Percentiles rank a stretch among this genome's conserved stretches.
These are phyloP conservation scores for Drosophila differens DNA, from an alignment of 2,888 invertebrate genomes.

Conservation along the genomic window DNA sequence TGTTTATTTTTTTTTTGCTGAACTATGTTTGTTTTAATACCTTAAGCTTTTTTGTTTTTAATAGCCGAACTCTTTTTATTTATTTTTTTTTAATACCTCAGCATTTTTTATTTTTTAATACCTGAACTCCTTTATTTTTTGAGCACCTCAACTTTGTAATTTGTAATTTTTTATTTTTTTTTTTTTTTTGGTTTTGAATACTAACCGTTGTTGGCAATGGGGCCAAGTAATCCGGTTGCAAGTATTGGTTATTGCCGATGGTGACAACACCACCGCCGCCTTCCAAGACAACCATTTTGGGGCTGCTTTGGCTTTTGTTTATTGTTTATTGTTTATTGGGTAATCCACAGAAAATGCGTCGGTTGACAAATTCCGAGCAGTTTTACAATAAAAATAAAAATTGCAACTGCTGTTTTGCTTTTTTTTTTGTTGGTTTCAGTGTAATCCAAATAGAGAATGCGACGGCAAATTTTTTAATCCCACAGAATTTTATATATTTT, in stretches of 20 bases:
- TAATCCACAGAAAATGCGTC: conserved; percentile 42
- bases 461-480: conserved; percentile 61
- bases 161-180: neutral
- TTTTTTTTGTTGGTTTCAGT: conserved; percentile 8
- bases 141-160: neutral
- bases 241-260: conserved; percentile 95
- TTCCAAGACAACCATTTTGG: conserved; percentile 94
- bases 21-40: neutral
- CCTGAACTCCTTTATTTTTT: neutral
- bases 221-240: conserved; percentile 98
- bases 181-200: conserved; percentile 70
- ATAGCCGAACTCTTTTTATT: conserved; percentile 64
- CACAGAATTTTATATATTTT: conserved; percentile 17
- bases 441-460: conserved; percentile 66
- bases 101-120: neutral
- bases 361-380: conserved; percentile 19
- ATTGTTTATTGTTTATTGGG: conserved; percentile 17
- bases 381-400: neutral
- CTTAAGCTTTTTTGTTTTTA: neutral
- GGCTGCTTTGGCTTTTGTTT: conserved; percentile 31
- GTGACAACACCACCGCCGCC: conserved; percentile 95
- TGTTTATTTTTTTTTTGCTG: neutral
- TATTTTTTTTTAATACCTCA: neutral
- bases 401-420: conserved; percentile 5
- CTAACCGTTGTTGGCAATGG: conserved; percentile 98